Evolutionary conservation across 2,888 invertebrate species (phyloP).

Genomic region (Lathronympha strigana): DNA sequence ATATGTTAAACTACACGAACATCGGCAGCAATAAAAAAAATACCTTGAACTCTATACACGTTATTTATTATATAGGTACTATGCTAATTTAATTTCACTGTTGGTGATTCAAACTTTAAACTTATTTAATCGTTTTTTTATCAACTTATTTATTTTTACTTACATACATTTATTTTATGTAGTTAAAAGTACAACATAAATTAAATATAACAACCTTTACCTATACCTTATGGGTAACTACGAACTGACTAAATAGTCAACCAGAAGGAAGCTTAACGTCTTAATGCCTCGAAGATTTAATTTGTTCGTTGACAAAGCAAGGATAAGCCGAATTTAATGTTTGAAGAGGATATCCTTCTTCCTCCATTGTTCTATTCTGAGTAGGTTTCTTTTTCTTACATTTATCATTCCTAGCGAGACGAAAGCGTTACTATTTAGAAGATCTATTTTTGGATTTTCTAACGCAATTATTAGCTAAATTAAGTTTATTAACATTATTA

Average conservation of each 20-base stretch:
- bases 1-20: no score
- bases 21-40: no score
- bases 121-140: no score
- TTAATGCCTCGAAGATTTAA: conserved; percentile 24
- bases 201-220: no score
- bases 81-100: no score
- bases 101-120: no score
- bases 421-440: conserved; percentile 9
- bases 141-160: no score
- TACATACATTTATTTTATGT: no score
- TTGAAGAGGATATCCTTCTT: conserved; percentile 40
- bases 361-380: conserved; percentile 39
- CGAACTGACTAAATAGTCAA: not conserved
- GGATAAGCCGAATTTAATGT: conserved; percentile 29
- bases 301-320: conserved; percentile 35
- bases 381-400: conserved; percentile 29
- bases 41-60: no score
- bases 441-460: conserved; percentile 6
- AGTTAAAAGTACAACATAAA: no score
- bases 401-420: conserved; percentile 33
- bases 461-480: no score
- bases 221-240: not conserved
- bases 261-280: not conserved
- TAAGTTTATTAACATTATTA: not conserved
- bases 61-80: no score